Evolutionary conservation across 2,888 invertebrate species (phyloP).

Genomic region (Agriotes lineatus): DNA sequence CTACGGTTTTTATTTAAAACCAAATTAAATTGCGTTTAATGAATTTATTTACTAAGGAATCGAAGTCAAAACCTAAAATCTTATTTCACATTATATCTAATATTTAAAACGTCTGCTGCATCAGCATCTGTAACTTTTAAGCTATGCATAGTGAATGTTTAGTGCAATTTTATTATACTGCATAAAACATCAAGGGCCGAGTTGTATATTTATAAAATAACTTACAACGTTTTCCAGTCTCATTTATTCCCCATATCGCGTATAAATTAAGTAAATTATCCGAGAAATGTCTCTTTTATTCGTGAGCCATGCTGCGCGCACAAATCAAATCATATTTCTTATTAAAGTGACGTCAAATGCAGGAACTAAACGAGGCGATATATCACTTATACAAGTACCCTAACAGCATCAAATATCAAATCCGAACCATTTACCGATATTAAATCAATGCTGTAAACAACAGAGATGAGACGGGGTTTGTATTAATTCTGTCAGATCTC

Average conservation of each 20-base stretch:
- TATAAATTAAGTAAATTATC: not conserved
- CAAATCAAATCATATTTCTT: conserved; percentile 46
- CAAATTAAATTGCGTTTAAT: too few relatives aligned
- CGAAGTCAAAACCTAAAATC: too few relatives aligned
- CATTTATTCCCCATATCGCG: not conserved
- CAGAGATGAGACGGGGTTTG: conserved; percentile 43
- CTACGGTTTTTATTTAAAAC: too few relatives aligned
- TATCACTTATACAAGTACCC: conserved; percentile 47
- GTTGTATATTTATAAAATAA: too few relatives aligned
- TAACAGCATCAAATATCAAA: conserved; percentile 46
- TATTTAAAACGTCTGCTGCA: too few relatives aligned
- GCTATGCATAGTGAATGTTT: too few relatives aligned
- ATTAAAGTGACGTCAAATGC: conserved; percentile 49
- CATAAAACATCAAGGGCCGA: too few relatives aligned
- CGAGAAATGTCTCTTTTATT: not conserved
- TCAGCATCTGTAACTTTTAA: too few relatives aligned
- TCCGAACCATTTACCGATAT: conserved; percentile 48
- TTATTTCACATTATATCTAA: too few relatives aligned
- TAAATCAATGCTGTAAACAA: conserved; percentile 50
- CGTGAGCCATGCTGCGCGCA: conserved; percentile 7
- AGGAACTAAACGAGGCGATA: conserved; percentile 48
- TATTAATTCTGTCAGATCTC: conserved; percentile 45
- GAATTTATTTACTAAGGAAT: too few relatives aligned
- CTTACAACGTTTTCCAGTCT: too few relatives aligned
- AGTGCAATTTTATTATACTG: too few relatives aligned